These are phyloP conservation scores for Oscheius sp. DNA, from an alignment of 2,888 invertebrate genomes.

Conservation along the genomic window DNA sequence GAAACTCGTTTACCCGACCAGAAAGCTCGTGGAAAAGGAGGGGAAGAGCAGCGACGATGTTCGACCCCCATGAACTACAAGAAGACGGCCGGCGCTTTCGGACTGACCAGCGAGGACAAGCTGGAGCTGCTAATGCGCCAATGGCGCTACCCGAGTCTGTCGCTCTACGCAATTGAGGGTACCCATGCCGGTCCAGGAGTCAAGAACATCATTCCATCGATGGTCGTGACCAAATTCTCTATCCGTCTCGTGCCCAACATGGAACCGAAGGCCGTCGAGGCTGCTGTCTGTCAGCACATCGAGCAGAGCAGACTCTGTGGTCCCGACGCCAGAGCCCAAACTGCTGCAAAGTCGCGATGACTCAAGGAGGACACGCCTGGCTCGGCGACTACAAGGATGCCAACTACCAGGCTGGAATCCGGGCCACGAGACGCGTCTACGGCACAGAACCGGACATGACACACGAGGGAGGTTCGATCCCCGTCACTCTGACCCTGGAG, in stretches of 20 bases:
- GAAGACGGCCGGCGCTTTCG: constrained; percentile 77
- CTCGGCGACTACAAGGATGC: constrained; percentile 90
- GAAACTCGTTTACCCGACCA: not conserved
- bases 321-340: constrained; percentile 82
- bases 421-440: constrained; percentile 80
- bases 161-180: constrained; percentile 93
- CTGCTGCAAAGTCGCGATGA: constrained; percentile 80
- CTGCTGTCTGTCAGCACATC: constrained; percentile 78
- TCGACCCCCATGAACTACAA: not conserved
- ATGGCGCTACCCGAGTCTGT: constrained; percentile 92
- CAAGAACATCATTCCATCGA: constrained; percentile 80
- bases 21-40: constrained; percentile 83
- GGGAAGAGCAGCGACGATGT: constrained; percentile 85
- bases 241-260: constrained; percentile 95
- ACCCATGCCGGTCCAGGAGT: constrained; percentile 92
- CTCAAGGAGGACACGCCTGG: constrained; percentile 88
- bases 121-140: constrained; percentile 89
- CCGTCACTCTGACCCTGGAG: constrained; percentile 75
- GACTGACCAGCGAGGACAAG: constrained; percentile 81
- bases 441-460: constrained; percentile 92
- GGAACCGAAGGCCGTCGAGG: constrained; percentile 82
- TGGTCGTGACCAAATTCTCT: constrained; percentile 88
- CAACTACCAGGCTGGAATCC: constrained; percentile 87
- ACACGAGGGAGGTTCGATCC: constrained; percentile 96
- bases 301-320: constrained; percentile 83